Base-by-base conservation (phyloP, 1,140 invertebrate genomes). In the Drosophila saltans region DNA sequence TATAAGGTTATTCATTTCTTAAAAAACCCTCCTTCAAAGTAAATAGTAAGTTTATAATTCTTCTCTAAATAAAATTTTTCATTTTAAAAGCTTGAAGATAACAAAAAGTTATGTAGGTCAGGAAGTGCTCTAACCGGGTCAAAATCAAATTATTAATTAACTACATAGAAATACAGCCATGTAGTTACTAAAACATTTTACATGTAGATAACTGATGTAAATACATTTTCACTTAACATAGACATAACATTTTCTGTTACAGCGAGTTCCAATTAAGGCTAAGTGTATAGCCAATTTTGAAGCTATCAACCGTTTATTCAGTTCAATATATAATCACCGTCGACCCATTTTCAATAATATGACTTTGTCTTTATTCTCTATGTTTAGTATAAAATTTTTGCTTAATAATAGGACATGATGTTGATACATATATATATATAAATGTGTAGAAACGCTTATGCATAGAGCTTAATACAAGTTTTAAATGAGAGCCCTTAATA, bases 321-420 rank as follows among this genome's bases (percentile, higher is more conserved):
- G 3, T 52, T 52, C 6, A 10, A 52, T 24, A 52, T 30, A 30
- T 30, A 30, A 30, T 52, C 26, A 10, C 45, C 45, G 45, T 21
- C 45, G 3, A 52, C 24, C 3, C 21, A 26, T 52, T 33, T 56
- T 74, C 81, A 84, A 7, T 78, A 40, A 70, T 56, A 66, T 72
- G 82, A 84, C 81, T 85, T 85, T 57, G 78, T 85, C 81, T 85
- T 84, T 84, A 78, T 66, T 74, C 30, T 45, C 45, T 69, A 65
- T 45, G 39, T 6, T 56, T 77, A 60, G 16, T 63, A 58, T 72
- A 74, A 1, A 55, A 43, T 28, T 74, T 5, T 3, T 39, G 52
- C 43, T 43, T 73, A 73, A 24, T 16, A 55, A 48, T 74, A 67
- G 21, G 40, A 74, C n/a, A 16, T 16, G 16, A 16, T 16, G 16